phyloP scores from a whole-genome alignment of 2,113 vertebrate species.

The Sturnus vulgaris region DNA sequence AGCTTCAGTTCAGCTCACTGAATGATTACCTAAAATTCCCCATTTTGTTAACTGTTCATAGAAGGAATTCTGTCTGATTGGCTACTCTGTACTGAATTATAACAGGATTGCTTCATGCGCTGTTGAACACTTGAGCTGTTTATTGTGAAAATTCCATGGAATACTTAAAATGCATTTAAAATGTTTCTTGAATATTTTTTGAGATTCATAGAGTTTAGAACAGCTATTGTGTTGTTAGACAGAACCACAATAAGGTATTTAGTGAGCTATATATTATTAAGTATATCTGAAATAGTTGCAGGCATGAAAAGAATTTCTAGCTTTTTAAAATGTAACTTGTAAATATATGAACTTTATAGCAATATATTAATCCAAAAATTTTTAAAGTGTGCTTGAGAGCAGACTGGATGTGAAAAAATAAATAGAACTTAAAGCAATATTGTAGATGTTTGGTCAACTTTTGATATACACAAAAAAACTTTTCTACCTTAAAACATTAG shows the following conservation, averaged over 20 bases:
- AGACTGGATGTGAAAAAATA: neutral
- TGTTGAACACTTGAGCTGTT: neutral
- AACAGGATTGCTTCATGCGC: accelerated
- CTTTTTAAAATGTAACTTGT: neutral
- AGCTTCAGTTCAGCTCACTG: neutral
- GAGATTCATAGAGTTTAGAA: neutral
- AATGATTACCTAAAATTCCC: neutral
- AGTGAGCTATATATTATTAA: neutral
- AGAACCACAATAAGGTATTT: neutral
- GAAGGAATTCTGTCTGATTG: neutral
- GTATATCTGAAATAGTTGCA: neutral
- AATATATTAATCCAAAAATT: neutral
- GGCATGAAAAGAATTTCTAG: neutral
- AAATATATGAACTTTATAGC: neutral
- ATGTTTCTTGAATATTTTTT: neutral
- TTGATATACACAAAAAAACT: neutral
- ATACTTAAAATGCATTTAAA: neutral
- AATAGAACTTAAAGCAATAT: neutral
- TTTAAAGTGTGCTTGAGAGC: neutral
- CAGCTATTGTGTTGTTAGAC: neutral
- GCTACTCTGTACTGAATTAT: neutral
- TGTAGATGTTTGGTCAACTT: neutral
- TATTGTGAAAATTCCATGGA: neutral
- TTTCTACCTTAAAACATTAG: neutral
- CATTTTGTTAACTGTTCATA: neutral